Conservation (phyloP, 1,140 invertebrate species). For the Aphis gossypii region DNA sequence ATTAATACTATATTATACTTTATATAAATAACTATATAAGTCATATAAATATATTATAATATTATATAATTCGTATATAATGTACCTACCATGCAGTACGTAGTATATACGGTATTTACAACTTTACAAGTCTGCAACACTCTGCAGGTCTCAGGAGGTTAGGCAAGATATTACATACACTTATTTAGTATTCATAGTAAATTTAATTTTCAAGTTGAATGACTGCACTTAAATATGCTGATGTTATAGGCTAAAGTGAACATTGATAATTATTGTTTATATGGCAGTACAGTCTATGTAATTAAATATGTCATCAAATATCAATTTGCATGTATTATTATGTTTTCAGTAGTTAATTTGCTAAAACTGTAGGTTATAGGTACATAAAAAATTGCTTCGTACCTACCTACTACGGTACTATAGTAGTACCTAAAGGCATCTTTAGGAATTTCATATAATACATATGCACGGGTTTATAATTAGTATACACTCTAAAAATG, state of each 20-base stretch:
- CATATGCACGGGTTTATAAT: not conserved
- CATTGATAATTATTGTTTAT: not conserved
- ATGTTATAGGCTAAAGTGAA: not conserved
- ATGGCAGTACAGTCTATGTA: not conserved
- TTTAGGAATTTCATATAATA: not conserved
- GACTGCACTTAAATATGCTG: not conserved
- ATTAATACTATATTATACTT: too few relatives aligned
- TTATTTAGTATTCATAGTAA: not conserved
- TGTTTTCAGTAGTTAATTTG: not conserved
- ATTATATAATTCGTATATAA: not conserved
- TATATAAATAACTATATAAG: too few relatives aligned
- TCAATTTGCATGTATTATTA: not conserved
- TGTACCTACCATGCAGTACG: too few relatives aligned
- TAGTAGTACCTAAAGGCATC: too few relatives aligned
- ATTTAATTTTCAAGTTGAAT: not conserved
- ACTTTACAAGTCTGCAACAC: not conserved
- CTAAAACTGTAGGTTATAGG: not conserved
- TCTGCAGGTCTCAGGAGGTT: not conserved
- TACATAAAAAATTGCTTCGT: not conserved
- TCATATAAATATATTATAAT: not conserved
- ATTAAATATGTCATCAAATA: not conserved
- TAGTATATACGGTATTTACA: not conserved
- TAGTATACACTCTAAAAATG: not conserved
- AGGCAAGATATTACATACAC: not conserved
- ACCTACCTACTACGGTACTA: not conserved